These are phyloP conservation scores for Diglossa brunneiventris DNA, from an alignment of 2,113 vertebrate species.

Conservation along the genomic window DNA sequence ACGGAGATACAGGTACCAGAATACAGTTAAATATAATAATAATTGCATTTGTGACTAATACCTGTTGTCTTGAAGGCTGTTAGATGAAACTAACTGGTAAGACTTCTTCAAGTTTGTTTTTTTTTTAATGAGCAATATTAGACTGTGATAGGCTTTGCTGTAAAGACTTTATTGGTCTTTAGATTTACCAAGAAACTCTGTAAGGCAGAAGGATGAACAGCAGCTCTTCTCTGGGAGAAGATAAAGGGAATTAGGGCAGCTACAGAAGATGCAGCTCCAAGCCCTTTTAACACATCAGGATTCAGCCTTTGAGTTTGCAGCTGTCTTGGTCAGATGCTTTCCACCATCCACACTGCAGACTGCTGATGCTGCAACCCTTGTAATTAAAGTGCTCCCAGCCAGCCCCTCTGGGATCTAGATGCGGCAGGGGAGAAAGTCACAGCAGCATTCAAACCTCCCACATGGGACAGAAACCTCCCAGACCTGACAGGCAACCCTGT, in stretches of 20 bases:
- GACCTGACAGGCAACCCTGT: neutral
- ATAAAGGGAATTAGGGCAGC: neutral
- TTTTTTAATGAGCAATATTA: neutral
- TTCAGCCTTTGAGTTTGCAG: neutral
- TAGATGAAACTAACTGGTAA: neutral
- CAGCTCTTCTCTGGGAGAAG: neutral
- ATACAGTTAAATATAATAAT: neutral
- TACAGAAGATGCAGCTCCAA: neutral
- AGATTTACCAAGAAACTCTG: neutral
- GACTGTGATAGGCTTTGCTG: neutral
- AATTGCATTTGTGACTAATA: neutral
- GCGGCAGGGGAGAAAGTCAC: neutral
- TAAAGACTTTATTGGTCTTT: neutral
- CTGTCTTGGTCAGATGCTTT: neutral
- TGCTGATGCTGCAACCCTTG: neutral
- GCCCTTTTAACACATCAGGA: neutral
- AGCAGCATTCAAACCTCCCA: neutral
- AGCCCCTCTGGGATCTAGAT: neutral
- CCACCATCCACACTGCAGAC: neutral
- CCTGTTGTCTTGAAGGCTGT: neutral
- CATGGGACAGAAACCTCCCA: neutral
- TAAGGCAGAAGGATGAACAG: neutral
- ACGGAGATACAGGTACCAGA: neutral
- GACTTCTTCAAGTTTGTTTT: neutral
- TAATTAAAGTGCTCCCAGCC: neutral